These are phyloP conservation scores for Syrphus vitripennis DNA, from an alignment of 2,888 invertebrate genomes.

Conservation along the genomic window DNA sequence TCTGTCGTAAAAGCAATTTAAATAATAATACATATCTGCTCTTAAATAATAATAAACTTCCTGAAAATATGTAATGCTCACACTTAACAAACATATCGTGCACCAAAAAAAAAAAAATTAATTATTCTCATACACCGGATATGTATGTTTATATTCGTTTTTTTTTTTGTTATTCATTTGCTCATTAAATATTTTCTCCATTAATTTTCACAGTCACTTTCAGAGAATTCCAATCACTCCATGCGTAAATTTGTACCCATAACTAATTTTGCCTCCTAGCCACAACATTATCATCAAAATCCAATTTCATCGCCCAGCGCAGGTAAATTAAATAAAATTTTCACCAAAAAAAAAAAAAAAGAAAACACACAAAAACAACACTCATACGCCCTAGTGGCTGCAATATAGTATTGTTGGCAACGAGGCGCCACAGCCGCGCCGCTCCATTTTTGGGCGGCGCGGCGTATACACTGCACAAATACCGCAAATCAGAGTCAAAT, in stretches of 20 bases:
- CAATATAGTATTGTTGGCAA: background rate
- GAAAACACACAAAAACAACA: constrained; percentile 1
- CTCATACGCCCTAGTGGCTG: constrained; percentile 16
- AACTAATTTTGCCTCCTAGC: background rate
- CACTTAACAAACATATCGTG: background rate
- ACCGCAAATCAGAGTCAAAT: constrained; percentile 66
- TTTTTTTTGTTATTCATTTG: background rate
- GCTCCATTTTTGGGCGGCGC: too few relatives aligned
- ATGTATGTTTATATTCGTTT: background rate
- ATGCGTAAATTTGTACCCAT: background rate
- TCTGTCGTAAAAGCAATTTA: background rate
- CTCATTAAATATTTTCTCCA: constrained; percentile 56
- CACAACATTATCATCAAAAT: constrained; percentile 25
- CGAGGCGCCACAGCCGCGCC: background rate
- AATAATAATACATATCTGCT: constrained; percentile 2
- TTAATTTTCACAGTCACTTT: constrained; percentile 55
- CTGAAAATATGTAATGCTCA: background rate
- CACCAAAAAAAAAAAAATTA: background rate
- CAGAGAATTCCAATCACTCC: constrained; percentile 34
- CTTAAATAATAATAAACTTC: background rate
- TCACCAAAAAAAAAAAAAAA: constrained; percentile 28
- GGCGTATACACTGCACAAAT: background rate
- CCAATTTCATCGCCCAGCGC: constrained; percentile 18
- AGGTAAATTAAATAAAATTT: constrained; percentile 20
- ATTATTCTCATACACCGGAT: background rate